phyloP scores from a whole-genome alignment of 2,888 invertebrate genomes.

The Chrysolina haemoptera region DNA sequence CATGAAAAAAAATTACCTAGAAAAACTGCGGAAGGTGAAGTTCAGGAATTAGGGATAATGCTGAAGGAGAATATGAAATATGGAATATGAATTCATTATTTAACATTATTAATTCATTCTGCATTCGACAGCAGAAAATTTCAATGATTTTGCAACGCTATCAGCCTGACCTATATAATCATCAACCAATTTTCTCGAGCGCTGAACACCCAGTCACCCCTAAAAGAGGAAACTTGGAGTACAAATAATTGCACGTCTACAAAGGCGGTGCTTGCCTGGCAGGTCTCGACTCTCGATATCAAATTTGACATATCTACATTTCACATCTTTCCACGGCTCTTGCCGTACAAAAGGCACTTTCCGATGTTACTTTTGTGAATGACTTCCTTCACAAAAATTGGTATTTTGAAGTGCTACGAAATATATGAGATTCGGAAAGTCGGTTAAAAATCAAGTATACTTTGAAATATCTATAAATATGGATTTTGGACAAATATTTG shows the following conservation, averaged over 20 bases:
- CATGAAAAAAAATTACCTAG: no score
- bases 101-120: no score
- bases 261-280: background rate
- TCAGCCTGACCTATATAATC: no score
- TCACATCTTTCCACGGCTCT: background rate
- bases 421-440: background rate
- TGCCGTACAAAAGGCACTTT: background rate
- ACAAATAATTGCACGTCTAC: constrained; percentile 1
- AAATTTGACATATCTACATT: background rate
- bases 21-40: no score
- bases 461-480: background rate
- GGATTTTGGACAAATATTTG: background rate
- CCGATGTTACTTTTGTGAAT: background rate
- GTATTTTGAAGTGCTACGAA: background rate
- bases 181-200: no score
- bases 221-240: background rate
- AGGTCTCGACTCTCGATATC: background rate
- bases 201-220: background rate
- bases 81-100: no score
- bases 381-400: background rate
- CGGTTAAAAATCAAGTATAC: background rate
- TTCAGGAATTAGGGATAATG: no score
- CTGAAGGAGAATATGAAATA: no score
- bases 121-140: no score
- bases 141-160: no score